Evolutionary conservation across 1,140 invertebrate genomes (phyloP).

Genomic region (Lepidotrigona ventralis): DNA sequence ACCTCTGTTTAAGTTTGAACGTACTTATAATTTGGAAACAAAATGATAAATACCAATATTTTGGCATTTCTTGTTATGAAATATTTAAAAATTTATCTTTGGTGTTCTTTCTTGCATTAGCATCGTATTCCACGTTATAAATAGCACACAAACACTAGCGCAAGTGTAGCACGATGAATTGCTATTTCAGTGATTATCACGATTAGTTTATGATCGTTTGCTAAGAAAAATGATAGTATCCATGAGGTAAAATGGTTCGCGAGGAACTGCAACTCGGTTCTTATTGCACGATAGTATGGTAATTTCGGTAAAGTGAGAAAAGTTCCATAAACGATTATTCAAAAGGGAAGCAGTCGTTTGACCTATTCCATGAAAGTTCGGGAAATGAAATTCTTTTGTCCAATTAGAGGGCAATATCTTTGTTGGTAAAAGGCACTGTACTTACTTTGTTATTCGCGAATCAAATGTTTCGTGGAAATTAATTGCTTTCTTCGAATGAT

Average conservation of each 20-base stretch:
- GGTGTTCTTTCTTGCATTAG: neutral
- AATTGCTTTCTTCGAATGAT: conserved; percentile 48
- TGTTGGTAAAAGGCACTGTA: conserved; percentile 9
- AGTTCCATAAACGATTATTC: conserved; percentile 63
- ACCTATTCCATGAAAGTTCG: conserved; percentile 51
- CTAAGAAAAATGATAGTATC: conserved; percentile 54
- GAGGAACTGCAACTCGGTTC: conserved; percentile 19
- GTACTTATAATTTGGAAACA: neutral
- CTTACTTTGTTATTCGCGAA: conserved; percentile 24
- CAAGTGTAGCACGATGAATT: conserved; percentile 7
- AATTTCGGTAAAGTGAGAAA: conserved; percentile 61
- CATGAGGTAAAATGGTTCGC: conserved; percentile 29
- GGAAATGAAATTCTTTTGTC: conserved; percentile 58
- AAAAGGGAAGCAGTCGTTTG: conserved; percentile 15
- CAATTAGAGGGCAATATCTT: conserved; percentile 59
- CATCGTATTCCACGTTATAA: conserved; percentile 11
- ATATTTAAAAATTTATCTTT: neutral
- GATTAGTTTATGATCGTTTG: conserved; percentile 58
- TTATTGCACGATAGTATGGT: conserved; percentile 57
- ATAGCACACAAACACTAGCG: neutral
- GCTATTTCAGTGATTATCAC: conserved; percentile 50
- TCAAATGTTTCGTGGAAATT: conserved; percentile 56
- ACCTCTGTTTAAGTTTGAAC: neutral
- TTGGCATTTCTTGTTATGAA: neutral
- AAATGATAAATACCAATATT: too few relatives aligned